Evolutionary conservation across 1,140 invertebrate species (phyloP).

Genomic region (Drosophila grimshawi): DNA sequence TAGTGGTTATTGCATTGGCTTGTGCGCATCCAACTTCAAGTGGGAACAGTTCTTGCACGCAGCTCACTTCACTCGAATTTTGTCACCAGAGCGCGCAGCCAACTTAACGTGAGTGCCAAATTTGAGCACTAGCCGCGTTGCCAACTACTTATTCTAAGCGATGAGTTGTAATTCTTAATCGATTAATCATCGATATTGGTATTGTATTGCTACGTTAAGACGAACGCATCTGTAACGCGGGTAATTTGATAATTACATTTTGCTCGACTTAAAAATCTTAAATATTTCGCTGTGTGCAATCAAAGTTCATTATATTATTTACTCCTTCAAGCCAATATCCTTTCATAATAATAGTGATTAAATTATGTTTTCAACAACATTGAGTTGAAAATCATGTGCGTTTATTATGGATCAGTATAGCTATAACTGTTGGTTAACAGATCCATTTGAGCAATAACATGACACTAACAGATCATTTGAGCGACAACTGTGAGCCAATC

Average conservation of each 20-base stretch:
- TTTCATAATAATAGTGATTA: too few relatives aligned
- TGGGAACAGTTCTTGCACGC: constrained; percentile 11
- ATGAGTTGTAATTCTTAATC: too few relatives aligned
- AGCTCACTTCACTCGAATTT: constrained; percentile 16
- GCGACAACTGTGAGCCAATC: constrained; percentile 9
- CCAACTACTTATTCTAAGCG: constrained; percentile 7
- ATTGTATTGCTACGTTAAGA: too few relatives aligned
- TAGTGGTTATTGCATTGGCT: neutral
- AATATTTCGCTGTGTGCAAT: too few relatives aligned
- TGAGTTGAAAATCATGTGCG: neutral
- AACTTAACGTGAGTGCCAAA: constrained; percentile 9
- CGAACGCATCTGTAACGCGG: neutral
- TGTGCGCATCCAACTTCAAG: constrained; percentile 29
- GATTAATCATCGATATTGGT: too few relatives aligned
- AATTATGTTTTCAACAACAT: neutral
- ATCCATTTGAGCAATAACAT: constrained; percentile 11
- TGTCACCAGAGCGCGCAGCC: neutral
- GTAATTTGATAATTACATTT: neutral
- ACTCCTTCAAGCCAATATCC: too few relatives aligned
- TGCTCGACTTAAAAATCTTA: too few relatives aligned
- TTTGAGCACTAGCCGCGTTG: constrained; percentile 24
- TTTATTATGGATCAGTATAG: constrained; percentile 2
- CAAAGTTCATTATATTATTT: too few relatives aligned
- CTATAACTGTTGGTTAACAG: neutral
- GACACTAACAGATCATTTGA: constrained; percentile 10